Conservation (phyloP, 1,140 invertebrate species). For the Pogonognathellus flavescens region DNA sequence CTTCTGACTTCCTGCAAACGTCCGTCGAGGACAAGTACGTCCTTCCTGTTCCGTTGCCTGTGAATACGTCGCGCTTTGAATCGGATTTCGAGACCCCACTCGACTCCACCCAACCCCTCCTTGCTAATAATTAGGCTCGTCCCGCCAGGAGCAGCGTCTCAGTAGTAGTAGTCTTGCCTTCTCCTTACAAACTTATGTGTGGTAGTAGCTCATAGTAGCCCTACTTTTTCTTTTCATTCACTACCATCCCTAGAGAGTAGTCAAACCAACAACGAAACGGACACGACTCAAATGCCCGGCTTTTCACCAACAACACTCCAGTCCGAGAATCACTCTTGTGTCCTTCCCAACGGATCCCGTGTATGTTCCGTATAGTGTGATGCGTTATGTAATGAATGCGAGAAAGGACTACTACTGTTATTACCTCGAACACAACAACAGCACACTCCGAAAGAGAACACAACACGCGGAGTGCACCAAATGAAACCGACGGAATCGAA, state of each 20-base stretch:
- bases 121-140: constrained; percentile 66
- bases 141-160: constrained; percentile 50
- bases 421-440: neutral
- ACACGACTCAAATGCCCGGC: constrained; percentile 12
- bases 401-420: neutral
- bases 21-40: constrained; percentile 67
- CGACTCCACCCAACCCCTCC: constrained; percentile 65
- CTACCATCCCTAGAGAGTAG: neutral
- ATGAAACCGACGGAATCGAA: neutral
- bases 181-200: constrained; percentile 18
- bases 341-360: neutral
- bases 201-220: constrained; percentile 1
- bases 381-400: neutral
- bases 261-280: constrained; percentile 4
- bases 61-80: constrained; percentile 63
- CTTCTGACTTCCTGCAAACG: constrained; percentile 67
- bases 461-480: neutral
- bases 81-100: constrained; percentile 61
- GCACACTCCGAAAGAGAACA: neutral
- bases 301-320: constrained; percentile 15
- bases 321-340: neutral
- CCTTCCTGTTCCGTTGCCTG: constrained; percentile 66
- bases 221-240: constrained; percentile 39
- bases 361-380: neutral
- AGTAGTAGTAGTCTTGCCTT: constrained; percentile 7